Base-by-base conservation (phyloP, 2,113 vertebrate species). In the Sapayoa aenigma region DNA sequence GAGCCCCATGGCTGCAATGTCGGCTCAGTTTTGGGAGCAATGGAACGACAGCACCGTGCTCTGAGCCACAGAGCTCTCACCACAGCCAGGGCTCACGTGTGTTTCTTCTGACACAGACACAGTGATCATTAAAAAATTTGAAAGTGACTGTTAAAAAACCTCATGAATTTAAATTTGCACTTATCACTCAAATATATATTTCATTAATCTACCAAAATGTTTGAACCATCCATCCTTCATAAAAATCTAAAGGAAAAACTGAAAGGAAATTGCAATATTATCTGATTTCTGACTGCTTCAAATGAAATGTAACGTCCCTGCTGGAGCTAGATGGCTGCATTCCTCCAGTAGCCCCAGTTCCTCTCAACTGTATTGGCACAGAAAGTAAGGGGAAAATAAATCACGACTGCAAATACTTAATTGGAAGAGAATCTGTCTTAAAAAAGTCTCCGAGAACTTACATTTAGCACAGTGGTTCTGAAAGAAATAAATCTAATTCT, bases 1-100 rank as follows among this genome's bases (percentile, higher is more conserved):
- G 21, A 89, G 91, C 87, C 95, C 93, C 49, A 79, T 52, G 87
- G 60, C 76, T 72, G 93, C 91, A 56, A 86, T 16, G 88, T 71
- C 86, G 80, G 56, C 19, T 27, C 33, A 35, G 39, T 67, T 76
- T 68, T 72, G 85, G 18, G n/a, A n/a, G n/a, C n/a, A 87, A 72
- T 2, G n/a, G 18, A 80, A 56, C 28, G 77, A 41, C 76, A 83
- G 87, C 33, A 62, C 44, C 15, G 74, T 77, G 82, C 83, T 69
- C 63, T 81, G 60, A 78, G 95, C 72, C 39, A 92, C 88, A 0
- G 2, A 85, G 80, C 52, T 25, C 66, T 83, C 71, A 17, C 83
- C 60, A 50, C 42, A 47, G 71, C 69, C 85, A 73, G 76, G 15
- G 27, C 9, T 69, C 60, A 20, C 18, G 42, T 2, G 49, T 53